phyloP scores from a whole-genome alignment of 1,140 invertebrate genomes.

The Conus ventricosus region DNA sequence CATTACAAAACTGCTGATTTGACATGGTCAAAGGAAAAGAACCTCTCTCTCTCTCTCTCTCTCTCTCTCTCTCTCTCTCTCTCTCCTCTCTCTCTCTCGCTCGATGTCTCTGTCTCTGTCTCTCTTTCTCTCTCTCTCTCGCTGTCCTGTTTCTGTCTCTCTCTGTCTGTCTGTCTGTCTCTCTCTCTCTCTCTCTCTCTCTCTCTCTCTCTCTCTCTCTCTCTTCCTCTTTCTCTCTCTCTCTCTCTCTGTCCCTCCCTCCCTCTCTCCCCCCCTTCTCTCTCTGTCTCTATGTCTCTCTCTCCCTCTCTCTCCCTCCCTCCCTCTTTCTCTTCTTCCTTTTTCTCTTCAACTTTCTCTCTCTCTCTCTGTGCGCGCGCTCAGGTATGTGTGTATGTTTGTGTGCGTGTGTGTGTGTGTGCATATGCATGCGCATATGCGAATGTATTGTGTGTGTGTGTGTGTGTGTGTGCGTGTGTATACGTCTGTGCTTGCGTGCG shows the following conservation, averaged over 20 bases:
- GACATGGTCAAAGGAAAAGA: too few species aligned
- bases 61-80: conserved; percentile 21
- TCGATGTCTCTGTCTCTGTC: too few species aligned
- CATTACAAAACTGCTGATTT: too few species aligned
- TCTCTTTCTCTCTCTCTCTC: conserved; percentile 1
- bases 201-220: conserved; percentile 11
- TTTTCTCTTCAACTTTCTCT: neutral
- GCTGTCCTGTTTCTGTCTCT: neutral
- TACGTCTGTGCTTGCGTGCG: too few species aligned
- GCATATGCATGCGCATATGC: too few species aligned
- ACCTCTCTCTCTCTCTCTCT: conserved; percentile 8
- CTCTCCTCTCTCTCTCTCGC: neutral
- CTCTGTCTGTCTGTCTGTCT: neutral
- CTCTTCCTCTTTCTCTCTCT: conserved; percentile 1
- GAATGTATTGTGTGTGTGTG: too few species aligned
- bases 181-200: neutral
- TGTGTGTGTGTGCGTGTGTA: too few species aligned
- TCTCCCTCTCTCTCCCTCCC: neutral
- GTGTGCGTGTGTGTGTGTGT: too few species aligned
- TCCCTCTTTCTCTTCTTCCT: neutral
- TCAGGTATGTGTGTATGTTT: too few species aligned
- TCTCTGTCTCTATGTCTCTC: neutral
- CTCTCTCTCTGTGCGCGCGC: neutral
- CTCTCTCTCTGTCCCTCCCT: neutral
- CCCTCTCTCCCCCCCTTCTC: neutral